phyloP scores from a whole-genome alignment of 2,113 vertebrate genomes.

The Aspiorhynchus laticeps region DNA sequence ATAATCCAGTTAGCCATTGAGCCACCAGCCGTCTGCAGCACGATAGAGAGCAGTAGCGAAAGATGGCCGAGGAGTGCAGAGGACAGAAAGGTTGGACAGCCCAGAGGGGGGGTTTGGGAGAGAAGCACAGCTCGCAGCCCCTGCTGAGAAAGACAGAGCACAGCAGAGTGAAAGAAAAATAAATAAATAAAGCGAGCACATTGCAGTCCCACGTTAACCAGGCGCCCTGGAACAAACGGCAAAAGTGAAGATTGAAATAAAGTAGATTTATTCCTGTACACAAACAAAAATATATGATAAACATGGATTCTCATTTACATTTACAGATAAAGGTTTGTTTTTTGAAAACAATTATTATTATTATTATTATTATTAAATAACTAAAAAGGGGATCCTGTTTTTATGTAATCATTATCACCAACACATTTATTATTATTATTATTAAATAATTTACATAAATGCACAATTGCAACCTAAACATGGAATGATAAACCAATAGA shows the following conservation, averaged over 20 bases:
- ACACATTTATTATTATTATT: too few species aligned
- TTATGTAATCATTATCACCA: neutral
- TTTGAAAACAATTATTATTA: neutral
- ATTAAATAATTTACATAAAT: too few species aligned
- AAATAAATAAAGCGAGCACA: slow-evolving; percentile 37
- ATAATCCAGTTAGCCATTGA: slow-evolving; percentile 91
- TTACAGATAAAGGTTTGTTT: neutral
- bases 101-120: slow-evolving; percentile 48
- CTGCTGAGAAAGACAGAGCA: slow-evolving; percentile 50
- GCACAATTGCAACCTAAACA: too few species aligned
- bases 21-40: slow-evolving; percentile 90
- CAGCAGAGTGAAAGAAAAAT: slow-evolving; percentile 52
- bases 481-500: too few species aligned
- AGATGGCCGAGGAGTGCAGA: slow-evolving; percentile 70
- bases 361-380: too few species aligned
- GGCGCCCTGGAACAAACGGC: too few species aligned
- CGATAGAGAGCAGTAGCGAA: slow-evolving; percentile 76
- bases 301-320: neutral
- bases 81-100: slow-evolving; percentile 46
- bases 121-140: slow-evolving; percentile 30
- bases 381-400: too few species aligned
- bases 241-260: too few species aligned
- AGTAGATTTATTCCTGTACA: neutral
- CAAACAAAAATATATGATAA: neutral
- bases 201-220: slow-evolving; percentile 13